phyloP scores from a whole-genome alignment of 2,888 invertebrate species.

The Copidosoma aretas region DNA sequence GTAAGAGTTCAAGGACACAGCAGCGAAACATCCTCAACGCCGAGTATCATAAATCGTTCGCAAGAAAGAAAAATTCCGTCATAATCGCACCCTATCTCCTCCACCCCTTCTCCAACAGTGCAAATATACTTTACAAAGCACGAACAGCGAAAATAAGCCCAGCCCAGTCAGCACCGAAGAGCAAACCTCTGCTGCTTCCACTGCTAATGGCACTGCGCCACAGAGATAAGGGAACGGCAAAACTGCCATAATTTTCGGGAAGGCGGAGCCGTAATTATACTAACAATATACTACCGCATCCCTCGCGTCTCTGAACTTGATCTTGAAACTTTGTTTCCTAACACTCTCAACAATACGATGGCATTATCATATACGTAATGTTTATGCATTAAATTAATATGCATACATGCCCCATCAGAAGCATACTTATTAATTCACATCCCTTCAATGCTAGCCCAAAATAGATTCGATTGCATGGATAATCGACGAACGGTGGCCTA shows the following conservation, averaged over 20 bases:
- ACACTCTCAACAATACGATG: too few species aligned
- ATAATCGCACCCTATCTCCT: too few species aligned
- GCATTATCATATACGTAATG: neutral
- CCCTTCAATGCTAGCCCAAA: neutral
- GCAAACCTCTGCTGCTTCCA: neutral
- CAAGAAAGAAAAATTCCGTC: neutral
- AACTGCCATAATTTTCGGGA: neutral
- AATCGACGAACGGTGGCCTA: neutral
- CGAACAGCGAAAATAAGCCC: too few species aligned
- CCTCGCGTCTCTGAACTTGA: neutral
- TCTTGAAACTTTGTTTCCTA: neutral
- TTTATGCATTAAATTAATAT: neutral
- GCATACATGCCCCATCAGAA: neutral
- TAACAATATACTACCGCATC: too few species aligned
- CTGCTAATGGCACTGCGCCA: conserved; percentile 1
- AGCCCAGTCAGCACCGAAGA: neutral
- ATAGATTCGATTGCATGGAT: neutral
- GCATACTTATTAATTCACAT: too few species aligned
- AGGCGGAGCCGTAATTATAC: too few species aligned
- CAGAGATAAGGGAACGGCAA: conserved; percentile 9
- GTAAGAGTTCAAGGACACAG: too few species aligned
- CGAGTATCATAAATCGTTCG: neutral
- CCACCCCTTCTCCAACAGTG: too few species aligned
- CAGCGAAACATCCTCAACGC: too few species aligned
- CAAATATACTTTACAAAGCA: too few species aligned